Base-by-base conservation (phyloP, 2,797 vertebrate genomes). In the Champsocephalus gunnari region DNA sequence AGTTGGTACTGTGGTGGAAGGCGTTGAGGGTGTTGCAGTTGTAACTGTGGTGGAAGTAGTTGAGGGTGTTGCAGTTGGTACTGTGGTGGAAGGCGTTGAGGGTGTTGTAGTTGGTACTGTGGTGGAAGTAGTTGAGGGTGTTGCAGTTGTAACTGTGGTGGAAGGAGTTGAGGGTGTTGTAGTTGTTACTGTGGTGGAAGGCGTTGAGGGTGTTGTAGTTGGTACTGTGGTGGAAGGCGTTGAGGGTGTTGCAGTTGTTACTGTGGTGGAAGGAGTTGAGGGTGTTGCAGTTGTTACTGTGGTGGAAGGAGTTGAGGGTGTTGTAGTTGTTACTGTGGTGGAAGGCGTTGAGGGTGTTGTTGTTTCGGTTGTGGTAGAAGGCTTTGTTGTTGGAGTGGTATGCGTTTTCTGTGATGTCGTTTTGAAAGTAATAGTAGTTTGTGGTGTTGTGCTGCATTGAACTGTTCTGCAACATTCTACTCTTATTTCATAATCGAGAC, bases 241-340 rank as follows among this genome's bases (percentile, higher is more conserved):
- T 1, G 28, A 28, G 0, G 28, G 28, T 28, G 0, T 28, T 77
- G 65, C 85, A 85, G 34, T 38, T 38, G 34, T 0, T 6, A 7
- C 5, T 38, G 7, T 6, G 0, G 12, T 4, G 50, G 34, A 38
- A 8, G 8, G 0, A 4, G 28, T 28, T 28, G 28, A 28, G 3
- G 28, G 28, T 28, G 3, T 4, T 1, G 28, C 4, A 28, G 28
- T 28, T 28, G 28, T 4, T 38, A 6, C 6, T 38, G 34, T 6
- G 3, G 28, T 4, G 28, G 28, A 28, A 4, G 28, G 28, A 28
- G 28, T 28, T 28, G 28, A 28, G 28, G 28, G 28, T 28, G 28
- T 28, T 71, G 65, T 88, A 85, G 34, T 38, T 8, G 34, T 8
- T 6, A 38, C 5, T 38, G 28, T 28, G 3, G 71, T 56, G 3